Conservation (phyloP, 35 echinoderm and acorn worm species). For the Amphiura filiformis region DNA sequence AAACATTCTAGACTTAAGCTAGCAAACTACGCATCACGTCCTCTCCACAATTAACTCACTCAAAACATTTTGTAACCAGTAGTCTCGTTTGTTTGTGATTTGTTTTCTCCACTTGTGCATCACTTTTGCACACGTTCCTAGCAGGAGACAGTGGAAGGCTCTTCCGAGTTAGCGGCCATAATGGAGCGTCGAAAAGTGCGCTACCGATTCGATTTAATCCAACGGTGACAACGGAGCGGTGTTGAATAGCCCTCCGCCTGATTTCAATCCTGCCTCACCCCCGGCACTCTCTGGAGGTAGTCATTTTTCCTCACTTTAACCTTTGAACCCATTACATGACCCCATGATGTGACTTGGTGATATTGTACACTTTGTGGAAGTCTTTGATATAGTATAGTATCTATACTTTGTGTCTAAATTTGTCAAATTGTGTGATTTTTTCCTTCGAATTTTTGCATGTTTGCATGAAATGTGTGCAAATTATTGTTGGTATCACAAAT, state of each 20-base stretch:
- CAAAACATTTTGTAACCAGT: background rate
- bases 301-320: background rate
- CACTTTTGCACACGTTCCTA: conserved; percentile 29
- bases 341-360: too few species aligned
- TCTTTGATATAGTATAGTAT: too few species aligned
- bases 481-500: too few species aligned
- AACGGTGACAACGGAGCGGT: conserved; percentile 1
- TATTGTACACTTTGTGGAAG: too few species aligned
- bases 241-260: conserved; percentile 51
- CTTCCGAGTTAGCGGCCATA: conserved; percentile 71
- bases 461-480: too few species aligned
- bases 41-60: background rate
- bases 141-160: conserved; percentile 1
- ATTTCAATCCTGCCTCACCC: conserved; percentile 70
- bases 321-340: too few species aligned
- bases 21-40: background rate
- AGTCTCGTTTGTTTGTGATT: background rate
- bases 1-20: too few species aligned
- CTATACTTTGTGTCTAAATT: too few species aligned
- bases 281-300: conserved; percentile 17
- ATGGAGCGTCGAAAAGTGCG: conserved; percentile 79
- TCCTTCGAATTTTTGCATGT: too few species aligned
- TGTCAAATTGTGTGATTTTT: too few species aligned
- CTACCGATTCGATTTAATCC: conserved; percentile 27
- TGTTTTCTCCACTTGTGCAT: background rate